Evolutionary conservation across 2,888 invertebrate genomes (phyloP), one percentile per base, ranked within the genome.

Genomic region (Aproaerema taeniolella): DNA sequence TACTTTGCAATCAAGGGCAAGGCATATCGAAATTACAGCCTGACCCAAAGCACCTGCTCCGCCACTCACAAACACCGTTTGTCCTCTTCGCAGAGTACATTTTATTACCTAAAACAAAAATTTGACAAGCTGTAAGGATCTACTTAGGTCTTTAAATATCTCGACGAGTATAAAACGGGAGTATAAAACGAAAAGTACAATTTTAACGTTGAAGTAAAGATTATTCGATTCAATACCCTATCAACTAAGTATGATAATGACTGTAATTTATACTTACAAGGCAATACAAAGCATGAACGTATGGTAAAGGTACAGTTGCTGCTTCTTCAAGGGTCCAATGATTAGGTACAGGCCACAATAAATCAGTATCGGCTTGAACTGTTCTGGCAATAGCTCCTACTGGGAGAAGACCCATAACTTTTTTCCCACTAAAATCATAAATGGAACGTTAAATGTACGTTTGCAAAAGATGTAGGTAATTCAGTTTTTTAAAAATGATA

Each of bases 251-350:
- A n/a, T n/a, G n/a, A n/a, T n/a, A n/a, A n/a, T n/a, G n/a, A n/a
- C n/a, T n/a, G n/a, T n/a, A 20, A 20, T 4, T 20, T 20, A 10
- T 29, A 34, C 60, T 61, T 50, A 75, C 76, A 46, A 75, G 50
- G 43, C 63, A 66, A 42, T 76, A 76, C 41, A 58, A 73, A 0
- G 75, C 76, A n/a, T 62, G 41, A 0, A 58, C 39, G 16, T 58
- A 71, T 1, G 93, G 92, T 25, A 93, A 88, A 0, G 94, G 94
- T 1, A 94, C 89, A 0, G 93, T 92, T 0, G 92, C 92, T 2
- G 92, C 94, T 46, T 94, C 91, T 62, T 91, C 88, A 12, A 93
- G 62, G 1, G 87, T 85, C 92, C 92, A 93, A 3, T 79, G 55
- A 1, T 89, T 81, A 0, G 94, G 93, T 1, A 94, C 78, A 8